Evolutionary conservation across 2,888 invertebrate species (phyloP).

Genomic region (Cephus sareptanus): DNA sequence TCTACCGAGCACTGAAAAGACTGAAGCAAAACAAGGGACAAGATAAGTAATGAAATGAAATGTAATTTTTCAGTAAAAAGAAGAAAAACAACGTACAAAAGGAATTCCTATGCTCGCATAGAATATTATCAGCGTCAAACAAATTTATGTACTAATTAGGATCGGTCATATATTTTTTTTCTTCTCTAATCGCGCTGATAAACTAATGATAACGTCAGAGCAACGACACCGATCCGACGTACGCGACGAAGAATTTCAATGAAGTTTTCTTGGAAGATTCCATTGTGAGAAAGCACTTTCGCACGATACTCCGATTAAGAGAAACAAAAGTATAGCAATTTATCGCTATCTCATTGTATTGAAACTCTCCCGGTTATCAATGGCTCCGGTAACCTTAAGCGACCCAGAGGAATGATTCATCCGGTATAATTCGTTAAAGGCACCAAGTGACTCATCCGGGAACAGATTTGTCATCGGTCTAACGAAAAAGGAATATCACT

Average conservation of each 20-base stretch:
- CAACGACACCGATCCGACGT: background rate
- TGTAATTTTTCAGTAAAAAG: too few species aligned
- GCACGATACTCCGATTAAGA: background rate
- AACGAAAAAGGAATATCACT: background rate
- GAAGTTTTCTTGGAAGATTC: background rate
- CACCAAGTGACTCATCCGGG: background rate
- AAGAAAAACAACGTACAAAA: background rate
- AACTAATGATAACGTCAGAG: background rate
- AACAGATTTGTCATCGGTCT: background rate
- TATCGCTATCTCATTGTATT: background rate
- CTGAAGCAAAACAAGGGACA: background rate
- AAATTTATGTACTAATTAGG: background rate
- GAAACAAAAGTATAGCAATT: background rate
- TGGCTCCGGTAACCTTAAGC: background rate
- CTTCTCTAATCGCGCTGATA: background rate
- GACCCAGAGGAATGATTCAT: constrained; percentile 2
- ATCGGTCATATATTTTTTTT: background rate
- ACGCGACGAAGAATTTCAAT: background rate
- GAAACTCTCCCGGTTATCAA: background rate
- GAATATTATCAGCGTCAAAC: background rate
- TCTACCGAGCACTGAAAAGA: background rate
- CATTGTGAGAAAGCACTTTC: background rate
- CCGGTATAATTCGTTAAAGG: constrained; percentile 5
- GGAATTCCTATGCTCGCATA: background rate
- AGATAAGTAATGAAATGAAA: background rate